Conservation (phyloP, 2,113 vertebrate genomes). For the Ciconia stormi region DNA sequence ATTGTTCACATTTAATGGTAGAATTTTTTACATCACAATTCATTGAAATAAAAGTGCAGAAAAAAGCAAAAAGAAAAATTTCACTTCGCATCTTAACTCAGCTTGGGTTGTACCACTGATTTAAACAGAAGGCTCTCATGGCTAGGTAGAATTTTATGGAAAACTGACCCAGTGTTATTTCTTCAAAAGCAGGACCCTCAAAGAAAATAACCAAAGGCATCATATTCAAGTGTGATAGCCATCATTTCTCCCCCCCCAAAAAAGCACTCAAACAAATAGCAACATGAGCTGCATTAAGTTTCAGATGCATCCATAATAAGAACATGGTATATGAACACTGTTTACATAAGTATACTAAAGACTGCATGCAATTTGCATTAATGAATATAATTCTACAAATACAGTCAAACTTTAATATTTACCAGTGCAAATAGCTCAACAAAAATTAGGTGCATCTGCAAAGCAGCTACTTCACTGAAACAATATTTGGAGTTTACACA, state of each 20-base stretch:
- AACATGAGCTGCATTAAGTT: background rate
- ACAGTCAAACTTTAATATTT: slow-evolving; percentile 33
- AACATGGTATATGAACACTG: background rate
- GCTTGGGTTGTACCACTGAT: background rate
- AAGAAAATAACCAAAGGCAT: background rate
- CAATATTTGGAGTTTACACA: background rate
- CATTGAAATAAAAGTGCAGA: background rate
- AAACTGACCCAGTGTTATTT: background rate
- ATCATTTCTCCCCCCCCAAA: background rate
- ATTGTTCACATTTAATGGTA: background rate
- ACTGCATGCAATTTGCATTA: slow-evolving; percentile 10
- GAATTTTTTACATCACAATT: background rate
- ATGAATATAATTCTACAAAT: slow-evolving; percentile 29
- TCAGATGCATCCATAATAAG: background rate
- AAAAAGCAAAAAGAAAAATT: background rate
- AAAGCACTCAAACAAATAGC: background rate
- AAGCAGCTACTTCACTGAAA: background rate
- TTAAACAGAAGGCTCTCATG: background rate
- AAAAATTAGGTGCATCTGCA: background rate
- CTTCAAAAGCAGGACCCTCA: background rate
- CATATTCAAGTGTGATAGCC: background rate
- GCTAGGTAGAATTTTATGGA: background rate
- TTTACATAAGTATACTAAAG: slow-evolving; percentile 16
- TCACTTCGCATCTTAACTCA: background rate
- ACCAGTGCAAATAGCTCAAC: background rate